Conservation (phyloP, 2,113 vertebrate species). For the Terrapene triunguis region DNA sequence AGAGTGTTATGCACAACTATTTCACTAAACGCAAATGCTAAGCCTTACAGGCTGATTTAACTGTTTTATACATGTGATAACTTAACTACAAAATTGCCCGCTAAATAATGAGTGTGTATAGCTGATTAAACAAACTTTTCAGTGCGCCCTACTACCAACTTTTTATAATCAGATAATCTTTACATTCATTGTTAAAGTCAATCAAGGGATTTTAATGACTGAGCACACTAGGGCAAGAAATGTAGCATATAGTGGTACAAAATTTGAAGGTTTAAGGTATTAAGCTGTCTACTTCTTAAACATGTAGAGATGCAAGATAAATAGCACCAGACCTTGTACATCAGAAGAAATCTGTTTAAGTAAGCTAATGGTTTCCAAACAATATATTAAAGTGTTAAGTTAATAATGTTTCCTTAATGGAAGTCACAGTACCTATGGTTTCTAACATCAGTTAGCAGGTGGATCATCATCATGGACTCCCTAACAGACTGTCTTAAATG, state of each 20-base stretch:
- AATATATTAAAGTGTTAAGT: not conserved
- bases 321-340: not conserved
- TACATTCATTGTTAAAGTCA: constrained; percentile 43
- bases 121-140: constrained; percentile 40
- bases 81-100: constrained; percentile 42
- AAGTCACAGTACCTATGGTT: rapidly evolving
- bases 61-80: not conserved
- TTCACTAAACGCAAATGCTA: not conserved
- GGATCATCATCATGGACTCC: not conserved
- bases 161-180: constrained; percentile 58
- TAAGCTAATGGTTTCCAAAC: not conserved
- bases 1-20: not conserved
- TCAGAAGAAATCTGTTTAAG: not conserved
- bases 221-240: not conserved
- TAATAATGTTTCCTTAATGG: not conserved
- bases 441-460: not conserved
- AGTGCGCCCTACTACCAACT: constrained; percentile 7
- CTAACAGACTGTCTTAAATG: not conserved
- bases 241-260: not conserved
- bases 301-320: not conserved
- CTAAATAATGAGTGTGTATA: constrained; percentile 29
- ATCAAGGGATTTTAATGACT: not conserved
- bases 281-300: not conserved
- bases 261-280: not conserved
- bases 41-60: constrained; percentile 33